Evolutionary conservation across 2,888 invertebrate genomes (phyloP).

Genomic region (Leptinotarsa haldemani): DNA sequence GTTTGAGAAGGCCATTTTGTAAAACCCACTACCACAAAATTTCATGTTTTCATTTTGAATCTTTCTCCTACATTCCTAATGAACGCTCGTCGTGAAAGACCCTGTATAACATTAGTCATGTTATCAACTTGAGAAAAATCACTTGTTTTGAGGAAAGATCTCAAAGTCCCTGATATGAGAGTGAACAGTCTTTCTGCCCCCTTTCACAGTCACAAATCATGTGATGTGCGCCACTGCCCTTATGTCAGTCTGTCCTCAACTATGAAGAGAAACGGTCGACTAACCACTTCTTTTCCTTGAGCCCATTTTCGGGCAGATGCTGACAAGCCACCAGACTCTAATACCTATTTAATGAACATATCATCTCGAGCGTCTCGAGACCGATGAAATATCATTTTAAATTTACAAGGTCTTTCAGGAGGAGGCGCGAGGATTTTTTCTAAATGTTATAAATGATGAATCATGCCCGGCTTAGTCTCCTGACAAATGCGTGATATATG

Average conservation of each 20-base stretch:
- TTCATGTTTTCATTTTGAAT: too few relatives aligned
- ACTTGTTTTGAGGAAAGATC: not conserved
- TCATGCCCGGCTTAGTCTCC: constrained; percentile 5
- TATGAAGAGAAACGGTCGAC: constrained; percentile 57
- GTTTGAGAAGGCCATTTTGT: too few relatives aligned
- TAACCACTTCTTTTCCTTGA: constrained; percentile 53
- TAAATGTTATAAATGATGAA: constrained; percentile 10
- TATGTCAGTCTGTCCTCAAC: constrained; percentile 43
- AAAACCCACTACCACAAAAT: too few relatives aligned
- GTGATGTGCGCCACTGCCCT: constrained; percentile 30
- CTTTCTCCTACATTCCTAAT: too few relatives aligned
- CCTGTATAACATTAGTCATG: too few relatives aligned
- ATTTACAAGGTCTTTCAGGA: constrained; percentile 30
- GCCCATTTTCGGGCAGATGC: constrained; percentile 30
- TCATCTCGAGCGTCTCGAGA: constrained; percentile 41
- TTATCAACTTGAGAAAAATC: not conserved
- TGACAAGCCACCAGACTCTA: constrained; percentile 51
- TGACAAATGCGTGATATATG: constrained; percentile 27
- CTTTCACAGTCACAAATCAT: not conserved
- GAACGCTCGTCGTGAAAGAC: too few relatives aligned
- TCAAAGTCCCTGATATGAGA: not conserved
- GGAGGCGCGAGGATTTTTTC: constrained; percentile 1
- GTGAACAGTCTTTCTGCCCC: too few relatives aligned
- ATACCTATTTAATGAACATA: constrained; percentile 59
- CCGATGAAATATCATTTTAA: constrained; percentile 42